Evolutionary conservation across 2,113 vertebrate species (phyloP).

Genomic region (Sturnira hondurensis): DNA sequence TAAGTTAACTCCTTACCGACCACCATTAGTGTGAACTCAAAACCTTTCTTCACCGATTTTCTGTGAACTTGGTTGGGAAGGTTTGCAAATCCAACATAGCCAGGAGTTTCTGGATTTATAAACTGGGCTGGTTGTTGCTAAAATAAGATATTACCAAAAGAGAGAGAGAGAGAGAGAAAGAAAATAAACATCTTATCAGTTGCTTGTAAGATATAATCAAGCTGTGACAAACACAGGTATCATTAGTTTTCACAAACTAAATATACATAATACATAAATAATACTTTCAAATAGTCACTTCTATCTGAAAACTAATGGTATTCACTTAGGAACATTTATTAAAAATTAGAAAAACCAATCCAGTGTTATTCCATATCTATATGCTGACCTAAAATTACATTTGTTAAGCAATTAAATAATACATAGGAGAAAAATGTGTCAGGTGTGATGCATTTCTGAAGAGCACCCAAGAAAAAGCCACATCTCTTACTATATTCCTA

Average conservation of each 20-base stretch:
- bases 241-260: not conserved
- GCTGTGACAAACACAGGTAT: not conserved
- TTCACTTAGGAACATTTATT: not conserved
- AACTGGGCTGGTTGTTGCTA: constrained; percentile 92
- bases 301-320: not conserved
- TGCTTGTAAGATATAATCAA: constrained; percentile 19
- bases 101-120: constrained; percentile 96
- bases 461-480: not conserved
- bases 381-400: not conserved
- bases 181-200: not conserved
- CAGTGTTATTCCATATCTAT: not conserved
- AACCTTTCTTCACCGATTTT: constrained; percentile 98
- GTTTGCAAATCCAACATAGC: constrained; percentile 98
- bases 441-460: not conserved
- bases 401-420: not conserved
- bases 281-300: not conserved
- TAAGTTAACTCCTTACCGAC: constrained; percentile 88
- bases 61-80: constrained; percentile 99
- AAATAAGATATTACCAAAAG: constrained; percentile 4
- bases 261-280: not conserved
- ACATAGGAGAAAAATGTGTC: not conserved
- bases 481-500: not conserved
- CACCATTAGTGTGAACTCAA: constrained; percentile 99
- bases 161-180: not conserved
- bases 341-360: not conserved